These are phyloP conservation scores for Cylindroiulus punctatus DNA, from an alignment of 2,888 invertebrate species.

Conservation along the genomic window DNA sequence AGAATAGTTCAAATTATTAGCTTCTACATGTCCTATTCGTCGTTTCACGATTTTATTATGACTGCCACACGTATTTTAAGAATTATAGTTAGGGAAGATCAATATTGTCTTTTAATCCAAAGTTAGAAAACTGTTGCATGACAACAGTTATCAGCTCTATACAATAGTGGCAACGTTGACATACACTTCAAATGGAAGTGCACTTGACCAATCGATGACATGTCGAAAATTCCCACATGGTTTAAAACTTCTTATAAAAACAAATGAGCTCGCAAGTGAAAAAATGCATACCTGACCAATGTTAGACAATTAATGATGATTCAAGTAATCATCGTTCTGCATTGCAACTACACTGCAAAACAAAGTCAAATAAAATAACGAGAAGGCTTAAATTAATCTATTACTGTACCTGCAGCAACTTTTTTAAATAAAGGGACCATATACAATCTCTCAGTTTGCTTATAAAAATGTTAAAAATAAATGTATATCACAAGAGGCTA, in stretches of 20 bases:
- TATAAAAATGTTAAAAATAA: not conserved
- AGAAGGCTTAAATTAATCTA: not conserved
- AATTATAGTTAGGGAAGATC: not conserved
- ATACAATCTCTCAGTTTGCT: not conserved
- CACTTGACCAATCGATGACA: not conserved
- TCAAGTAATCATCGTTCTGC: too few relatives aligned
- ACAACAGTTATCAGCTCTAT: not conserved
- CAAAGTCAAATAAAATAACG: not conserved
- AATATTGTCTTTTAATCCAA: not conserved
- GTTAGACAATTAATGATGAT: too few relatives aligned
- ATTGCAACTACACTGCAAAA: not conserved
- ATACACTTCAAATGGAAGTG: not conserved
- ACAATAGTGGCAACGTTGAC: not conserved
- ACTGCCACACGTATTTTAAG: not conserved
- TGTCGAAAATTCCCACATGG: not conserved
- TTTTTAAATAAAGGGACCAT: not conserved
- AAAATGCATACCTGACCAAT: too few relatives aligned
- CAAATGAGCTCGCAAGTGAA: too few relatives aligned
- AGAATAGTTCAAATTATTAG: not conserved
- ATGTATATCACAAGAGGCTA: not conserved
- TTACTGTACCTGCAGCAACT: constrained; percentile 19
- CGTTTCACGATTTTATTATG: not conserved
- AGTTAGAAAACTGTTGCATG: not conserved
- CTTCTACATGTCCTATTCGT: not conserved
- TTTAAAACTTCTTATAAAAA: not conserved